Base-by-base conservation (phyloP, 2,113 vertebrate species). In the Eulemur rufifrons region DNA sequence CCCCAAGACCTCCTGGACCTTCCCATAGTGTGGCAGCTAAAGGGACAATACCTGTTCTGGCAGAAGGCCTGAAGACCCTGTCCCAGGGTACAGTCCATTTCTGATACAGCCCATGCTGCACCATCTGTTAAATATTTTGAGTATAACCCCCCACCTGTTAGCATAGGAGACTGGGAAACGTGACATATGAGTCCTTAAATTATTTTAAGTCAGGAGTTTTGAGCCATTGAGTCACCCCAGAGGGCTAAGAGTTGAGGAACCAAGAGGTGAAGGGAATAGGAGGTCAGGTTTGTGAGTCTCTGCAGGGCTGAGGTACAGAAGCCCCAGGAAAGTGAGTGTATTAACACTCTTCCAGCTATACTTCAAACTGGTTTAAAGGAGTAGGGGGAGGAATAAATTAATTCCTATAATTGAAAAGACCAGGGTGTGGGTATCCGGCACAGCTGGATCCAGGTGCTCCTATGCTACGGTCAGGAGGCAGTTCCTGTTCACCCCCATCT, bases 61-160 rank as follows among this genome's bases (percentile, higher is more conserved):
- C 92, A 0, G 85, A 96, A 39, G 93, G 98, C 94, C 97, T 76
- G 42, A 98, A 98, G 83, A 95, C 97, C 1, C 56, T 92, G 42
- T 66, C 96, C 63, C 97, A 52, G 74, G 95, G 94, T 50, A 96
- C 89, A 87, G 96, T 99, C 66, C 96, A 76, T 96, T 98, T 99
- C 81, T 98, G 98, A 83, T 98, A 98, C 74, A 89, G 64, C 34
- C 34, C n/a, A 8, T 12, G 20, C 27, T 56, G 45, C 18, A 5
- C n/a, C 9, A 23, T 37, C 52, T 73, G 11, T 52, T 23, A 76
- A 71, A n/a, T 89, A 64, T 45, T 63, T 92, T 23, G 9, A 59
- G 69, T 34, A 1, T 69, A 37, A 88, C 12, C 6, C 25, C 45
- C 52, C 8, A 14, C 71, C 52, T 83, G 8, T 47, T 56, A 42